phyloP scores from a whole-genome alignment of 2,797 vertebrate genomes.

The Eurystomus glaucurus region DNA sequence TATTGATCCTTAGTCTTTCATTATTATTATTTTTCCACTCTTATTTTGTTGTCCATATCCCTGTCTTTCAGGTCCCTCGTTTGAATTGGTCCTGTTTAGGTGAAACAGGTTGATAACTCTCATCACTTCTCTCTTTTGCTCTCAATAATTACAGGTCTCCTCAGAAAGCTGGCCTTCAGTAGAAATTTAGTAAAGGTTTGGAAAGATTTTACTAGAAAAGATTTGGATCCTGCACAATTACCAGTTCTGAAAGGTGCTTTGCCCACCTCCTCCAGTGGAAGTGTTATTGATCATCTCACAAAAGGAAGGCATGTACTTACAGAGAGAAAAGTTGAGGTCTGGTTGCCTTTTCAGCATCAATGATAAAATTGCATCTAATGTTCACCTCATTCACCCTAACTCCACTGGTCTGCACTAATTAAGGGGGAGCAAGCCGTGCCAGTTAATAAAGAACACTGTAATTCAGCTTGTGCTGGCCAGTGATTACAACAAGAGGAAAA shows the following conservation, averaged over 20 bases:
- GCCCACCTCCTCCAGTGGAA: constrained; percentile 68
- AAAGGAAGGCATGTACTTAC: constrained; percentile 46
- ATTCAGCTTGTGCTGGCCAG: constrained; percentile 55
- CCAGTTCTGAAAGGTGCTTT: constrained; percentile 76
- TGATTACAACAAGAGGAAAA: constrained; percentile 46
- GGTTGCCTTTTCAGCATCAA: constrained; percentile 70
- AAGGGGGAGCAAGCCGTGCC: constrained; percentile 57
- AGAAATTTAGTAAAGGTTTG: constrained; percentile 73
- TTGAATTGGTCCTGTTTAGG: constrained; percentile 40
- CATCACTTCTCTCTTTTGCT: constrained; percentile 23
- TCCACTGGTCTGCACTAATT: constrained; percentile 69
- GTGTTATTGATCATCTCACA: constrained; percentile 78
- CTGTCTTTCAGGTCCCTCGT: not conserved
- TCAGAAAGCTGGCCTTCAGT: constrained; percentile 70
- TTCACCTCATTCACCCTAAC: constrained; percentile 67
- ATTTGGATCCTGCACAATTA: constrained; percentile 76
- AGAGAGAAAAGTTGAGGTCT: constrained; percentile 31
- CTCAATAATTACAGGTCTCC: constrained; percentile 80
- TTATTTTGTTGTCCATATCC: constrained; percentile 49
- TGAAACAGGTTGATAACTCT: constrained; percentile 52
- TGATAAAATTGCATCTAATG: constrained; percentile 65
- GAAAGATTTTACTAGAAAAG: constrained; percentile 80
- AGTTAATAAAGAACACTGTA: constrained; percentile 41
- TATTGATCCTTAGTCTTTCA: constrained; percentile 67
- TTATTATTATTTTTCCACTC: constrained; percentile 1